Conservation (phyloP, 2,888 invertebrate species). For the Ophion ventricosus region DNA sequence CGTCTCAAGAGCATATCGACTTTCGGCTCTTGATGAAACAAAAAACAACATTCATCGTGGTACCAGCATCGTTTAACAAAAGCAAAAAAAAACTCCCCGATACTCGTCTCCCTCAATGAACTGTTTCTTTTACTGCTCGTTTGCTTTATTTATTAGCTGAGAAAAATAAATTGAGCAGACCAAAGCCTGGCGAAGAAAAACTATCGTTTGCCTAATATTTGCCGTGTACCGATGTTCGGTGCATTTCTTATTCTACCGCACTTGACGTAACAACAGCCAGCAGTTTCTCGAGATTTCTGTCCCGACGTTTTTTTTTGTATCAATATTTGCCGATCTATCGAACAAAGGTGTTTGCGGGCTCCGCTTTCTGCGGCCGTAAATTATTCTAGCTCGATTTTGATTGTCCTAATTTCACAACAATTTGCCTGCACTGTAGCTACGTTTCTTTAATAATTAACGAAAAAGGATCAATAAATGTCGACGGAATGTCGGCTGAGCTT, state of each 20-base stretch:
- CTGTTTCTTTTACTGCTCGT: conserved; percentile 10
- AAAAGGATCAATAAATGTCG: no score
- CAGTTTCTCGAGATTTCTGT: neutral
- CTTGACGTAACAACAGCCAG: neutral
- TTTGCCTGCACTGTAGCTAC: no score
- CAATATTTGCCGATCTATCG: no score
- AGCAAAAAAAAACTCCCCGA: conserved; percentile 9
- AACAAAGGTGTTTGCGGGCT: no score
- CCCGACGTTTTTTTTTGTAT: neutral
- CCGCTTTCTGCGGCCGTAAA: neutral
- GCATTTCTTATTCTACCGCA: neutral
- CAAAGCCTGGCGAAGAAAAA: neutral
- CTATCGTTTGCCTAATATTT: conserved; percentile 9
- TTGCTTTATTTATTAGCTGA: neutral
- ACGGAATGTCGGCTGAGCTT: no score
- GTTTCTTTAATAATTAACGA: no score
- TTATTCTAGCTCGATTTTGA: neutral
- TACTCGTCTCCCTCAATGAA: neutral
- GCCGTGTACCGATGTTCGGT: neutral
- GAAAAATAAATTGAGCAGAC: conserved; percentile 17
- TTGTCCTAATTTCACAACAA: no score
- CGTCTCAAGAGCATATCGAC: conserved; percentile 47
- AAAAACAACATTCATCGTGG: conserved; percentile 56
- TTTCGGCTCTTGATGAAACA: conserved; percentile 59
- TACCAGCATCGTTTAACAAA: conserved; percentile 47